Conservation (phyloP, 1,140 invertebrate genomes). For the Cydia amplana region DNA sequence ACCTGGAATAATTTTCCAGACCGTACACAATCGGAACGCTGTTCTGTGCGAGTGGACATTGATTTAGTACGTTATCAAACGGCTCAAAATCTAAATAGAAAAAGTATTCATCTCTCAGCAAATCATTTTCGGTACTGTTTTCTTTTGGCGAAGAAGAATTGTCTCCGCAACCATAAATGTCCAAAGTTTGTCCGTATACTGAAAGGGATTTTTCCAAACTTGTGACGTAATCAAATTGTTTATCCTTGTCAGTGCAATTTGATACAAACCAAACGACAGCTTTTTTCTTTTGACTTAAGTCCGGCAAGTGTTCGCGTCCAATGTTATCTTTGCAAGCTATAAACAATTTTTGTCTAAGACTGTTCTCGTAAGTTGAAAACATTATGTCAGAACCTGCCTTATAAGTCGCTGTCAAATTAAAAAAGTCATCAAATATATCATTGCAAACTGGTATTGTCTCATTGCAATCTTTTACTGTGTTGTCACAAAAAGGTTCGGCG, state of each 20-base stretch:
- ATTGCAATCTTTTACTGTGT: neutral
- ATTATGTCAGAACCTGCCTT: neutral
- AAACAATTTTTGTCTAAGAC: neutral
- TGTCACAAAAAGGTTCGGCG: neutral
- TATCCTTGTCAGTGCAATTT: neutral
- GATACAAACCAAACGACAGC: neutral
- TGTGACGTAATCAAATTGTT: neutral
- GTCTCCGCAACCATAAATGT: neutral
- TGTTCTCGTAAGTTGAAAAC: neutral
- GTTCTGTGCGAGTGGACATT: neutral
- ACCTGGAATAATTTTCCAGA: neutral
- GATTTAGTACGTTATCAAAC: neutral
- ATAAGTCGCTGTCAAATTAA: neutral
- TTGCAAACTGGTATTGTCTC: neutral
- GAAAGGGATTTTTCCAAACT: neutral
- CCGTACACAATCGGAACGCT: neutral
- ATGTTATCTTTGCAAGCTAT: neutral
- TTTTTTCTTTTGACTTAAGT: neutral
- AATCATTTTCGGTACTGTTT: neutral
- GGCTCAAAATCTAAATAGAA: neutral
- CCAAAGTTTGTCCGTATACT: neutral
- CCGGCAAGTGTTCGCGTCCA: neutral
- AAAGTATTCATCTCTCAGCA: neutral
- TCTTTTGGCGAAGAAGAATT: neutral
- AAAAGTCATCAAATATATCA: neutral